These are phyloP conservation scores for Trogon surrucura DNA, from an alignment of 2,113 vertebrate genomes.

Conservation along the genomic window DNA sequence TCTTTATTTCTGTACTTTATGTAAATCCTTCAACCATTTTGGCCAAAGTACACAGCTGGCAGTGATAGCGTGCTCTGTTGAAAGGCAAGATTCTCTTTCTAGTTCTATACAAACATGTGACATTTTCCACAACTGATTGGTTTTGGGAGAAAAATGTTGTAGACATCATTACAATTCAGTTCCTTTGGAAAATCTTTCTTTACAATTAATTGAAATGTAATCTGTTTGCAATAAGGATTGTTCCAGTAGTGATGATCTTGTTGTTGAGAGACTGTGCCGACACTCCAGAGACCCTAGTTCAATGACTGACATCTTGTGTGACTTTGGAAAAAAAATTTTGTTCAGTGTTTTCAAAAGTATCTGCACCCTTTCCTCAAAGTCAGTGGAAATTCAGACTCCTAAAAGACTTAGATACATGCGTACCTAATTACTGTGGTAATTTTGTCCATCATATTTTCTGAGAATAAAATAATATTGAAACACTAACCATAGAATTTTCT, in stretches of 20 bases:
- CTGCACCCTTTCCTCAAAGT: neutral
- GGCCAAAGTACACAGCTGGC: neutral
- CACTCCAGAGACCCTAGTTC: neutral
- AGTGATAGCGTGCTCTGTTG: neutral
- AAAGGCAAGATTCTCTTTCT: neutral
- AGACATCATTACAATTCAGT: neutral
- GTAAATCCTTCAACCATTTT: neutral
- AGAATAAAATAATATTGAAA: neutral
- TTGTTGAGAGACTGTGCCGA: accelerated
- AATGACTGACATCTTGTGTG: neutral
- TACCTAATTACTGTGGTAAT: neutral
- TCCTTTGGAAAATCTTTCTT: neutral
- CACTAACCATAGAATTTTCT: neutral
- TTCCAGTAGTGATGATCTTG: neutral
- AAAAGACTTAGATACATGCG: neutral
- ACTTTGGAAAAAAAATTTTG: neutral
- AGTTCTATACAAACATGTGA: neutral
- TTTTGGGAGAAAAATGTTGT: neutral
- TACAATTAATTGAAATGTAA: neutral
- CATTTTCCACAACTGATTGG: neutral
- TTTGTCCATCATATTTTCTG: neutral
- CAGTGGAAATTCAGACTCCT: neutral
- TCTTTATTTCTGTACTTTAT: neutral
- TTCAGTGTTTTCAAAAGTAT: neutral
- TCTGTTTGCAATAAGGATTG: neutral